A percentile compares a stretch with the other conserved stretches of the same genome.
phyloP scores from a whole-genome alignment of 2,113 vertebrate species.

The Capra hircus region DNA sequence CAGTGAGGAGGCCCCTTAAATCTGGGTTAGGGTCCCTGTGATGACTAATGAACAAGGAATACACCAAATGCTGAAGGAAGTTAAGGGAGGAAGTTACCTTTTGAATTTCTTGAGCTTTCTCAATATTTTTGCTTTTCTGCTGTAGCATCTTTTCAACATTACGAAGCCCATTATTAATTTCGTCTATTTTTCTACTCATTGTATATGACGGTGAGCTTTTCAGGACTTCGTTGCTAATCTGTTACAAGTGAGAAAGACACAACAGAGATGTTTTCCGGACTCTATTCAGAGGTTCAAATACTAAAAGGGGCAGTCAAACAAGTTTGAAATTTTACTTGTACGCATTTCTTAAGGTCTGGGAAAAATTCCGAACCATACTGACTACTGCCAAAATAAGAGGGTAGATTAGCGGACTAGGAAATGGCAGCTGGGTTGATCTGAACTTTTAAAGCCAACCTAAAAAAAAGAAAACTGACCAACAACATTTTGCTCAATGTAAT shows the following conservation, averaged over 20 bases:
- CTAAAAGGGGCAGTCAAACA: not conserved
- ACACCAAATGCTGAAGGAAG: not conserved
- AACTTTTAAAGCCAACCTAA: not conserved
- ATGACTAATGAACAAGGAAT: not conserved
- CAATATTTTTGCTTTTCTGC: slow-evolving; percentile 82
- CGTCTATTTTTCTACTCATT: slow-evolving; percentile 85
- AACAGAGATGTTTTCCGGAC: not conserved
- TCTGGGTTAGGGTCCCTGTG: not conserved
- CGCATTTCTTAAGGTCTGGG: not conserved
- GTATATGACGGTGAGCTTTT: slow-evolving; percentile 83
- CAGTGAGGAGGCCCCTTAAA: rapidly evolving
- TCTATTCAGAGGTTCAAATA: not conserved
- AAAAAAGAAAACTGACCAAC: not conserved
- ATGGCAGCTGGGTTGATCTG: not conserved
- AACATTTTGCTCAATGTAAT: not conserved
- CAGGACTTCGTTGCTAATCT: slow-evolving; percentile 85
- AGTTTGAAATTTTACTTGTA: not conserved
- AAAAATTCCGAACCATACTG: not conserved
- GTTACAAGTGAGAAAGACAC: slow-evolving; percentile 10
- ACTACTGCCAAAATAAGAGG: not conserved
- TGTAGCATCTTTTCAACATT: slow-evolving; percentile 86
- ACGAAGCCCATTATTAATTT: slow-evolving; percentile 85
- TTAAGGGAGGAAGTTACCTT: slow-evolving; percentile 83
- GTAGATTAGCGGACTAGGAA: too few species aligned
- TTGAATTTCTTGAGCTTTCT: slow-evolving; percentile 87